Conservation (phyloP, 64 coral and sea anemone genomes). For the Astreopora myriophthalma region DNA sequence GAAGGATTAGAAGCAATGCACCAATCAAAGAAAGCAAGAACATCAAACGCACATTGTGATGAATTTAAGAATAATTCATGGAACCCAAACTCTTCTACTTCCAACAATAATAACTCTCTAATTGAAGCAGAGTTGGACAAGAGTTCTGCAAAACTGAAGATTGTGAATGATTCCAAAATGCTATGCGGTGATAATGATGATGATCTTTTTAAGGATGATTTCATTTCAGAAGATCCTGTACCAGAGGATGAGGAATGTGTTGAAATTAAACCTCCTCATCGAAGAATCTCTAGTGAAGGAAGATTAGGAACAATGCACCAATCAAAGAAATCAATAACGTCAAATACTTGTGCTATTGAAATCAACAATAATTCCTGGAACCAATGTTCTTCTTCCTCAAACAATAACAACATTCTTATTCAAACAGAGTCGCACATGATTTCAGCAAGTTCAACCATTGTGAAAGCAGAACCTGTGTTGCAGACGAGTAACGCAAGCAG, state of each 20-base stretch:
- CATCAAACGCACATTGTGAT: background rate
- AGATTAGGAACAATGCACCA: background rate
- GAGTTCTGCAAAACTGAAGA: background rate
- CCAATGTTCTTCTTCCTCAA: background rate
- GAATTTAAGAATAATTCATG: background rate
- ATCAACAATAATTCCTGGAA: background rate
- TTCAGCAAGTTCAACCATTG: background rate
- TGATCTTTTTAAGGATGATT: constrained; percentile 51
- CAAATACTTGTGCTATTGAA: background rate
- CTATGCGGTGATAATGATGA: constrained; percentile 14
- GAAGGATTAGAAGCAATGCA: background rate
- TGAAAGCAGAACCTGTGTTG: background rate
- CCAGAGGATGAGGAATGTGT: background rate
- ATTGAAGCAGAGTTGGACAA: background rate
- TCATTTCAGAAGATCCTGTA: background rate
- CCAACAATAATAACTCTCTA: too few species aligned
- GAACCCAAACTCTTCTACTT: background rate
- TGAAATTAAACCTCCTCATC: constrained; percentile 47
- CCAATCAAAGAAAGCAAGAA: background rate
- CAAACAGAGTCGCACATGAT: background rate
- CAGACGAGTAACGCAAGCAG: background rate
- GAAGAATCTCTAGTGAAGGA: background rate
- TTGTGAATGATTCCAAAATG: background rate
- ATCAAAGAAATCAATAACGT: background rate
- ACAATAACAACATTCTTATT: background rate